These are phyloP conservation scores for Silurus lanzhouensis DNA, from an alignment of 2,797 vertebrate species.

Conservation along the genomic window DNA sequence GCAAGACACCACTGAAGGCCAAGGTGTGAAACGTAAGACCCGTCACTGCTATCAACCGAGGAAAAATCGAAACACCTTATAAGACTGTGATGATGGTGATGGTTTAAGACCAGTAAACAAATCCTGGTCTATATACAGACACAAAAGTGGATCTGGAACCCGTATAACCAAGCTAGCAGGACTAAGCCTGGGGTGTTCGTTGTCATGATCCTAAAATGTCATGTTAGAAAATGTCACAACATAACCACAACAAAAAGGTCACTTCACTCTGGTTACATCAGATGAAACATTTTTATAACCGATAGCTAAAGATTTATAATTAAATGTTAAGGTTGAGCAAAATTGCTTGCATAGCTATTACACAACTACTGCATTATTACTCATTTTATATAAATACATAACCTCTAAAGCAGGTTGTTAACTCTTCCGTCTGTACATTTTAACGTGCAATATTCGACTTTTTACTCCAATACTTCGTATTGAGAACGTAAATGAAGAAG, in stretches of 20 bases:
- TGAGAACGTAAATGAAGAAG: too few species aligned
- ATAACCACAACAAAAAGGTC: background rate
- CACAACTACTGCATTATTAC: background rate
- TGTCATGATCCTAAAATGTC: background rate
- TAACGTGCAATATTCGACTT: too few species aligned
- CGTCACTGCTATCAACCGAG: background rate
- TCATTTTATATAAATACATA: background rate
- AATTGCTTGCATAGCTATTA: background rate
- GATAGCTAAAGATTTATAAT: background rate
- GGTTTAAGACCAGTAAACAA: conserved; percentile 3
- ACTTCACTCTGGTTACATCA: background rate
- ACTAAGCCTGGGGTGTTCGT: background rate
- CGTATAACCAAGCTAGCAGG: background rate
- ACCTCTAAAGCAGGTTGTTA: background rate
- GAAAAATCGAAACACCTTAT: background rate
- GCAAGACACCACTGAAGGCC: too few species aligned
- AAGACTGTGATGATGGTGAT: background rate
- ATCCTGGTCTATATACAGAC: background rate
- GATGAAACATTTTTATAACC: background rate
- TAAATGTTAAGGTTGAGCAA: too few species aligned
- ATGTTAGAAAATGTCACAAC: background rate
- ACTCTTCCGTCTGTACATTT: too few species aligned
- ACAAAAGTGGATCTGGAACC: background rate
- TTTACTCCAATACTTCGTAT: too few species aligned
- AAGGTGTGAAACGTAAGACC: too few species aligned